These are phyloP conservation scores for Cheilosia scutellata DNA, from an alignment of 2,888 invertebrate species.

Conservation along the genomic window DNA sequence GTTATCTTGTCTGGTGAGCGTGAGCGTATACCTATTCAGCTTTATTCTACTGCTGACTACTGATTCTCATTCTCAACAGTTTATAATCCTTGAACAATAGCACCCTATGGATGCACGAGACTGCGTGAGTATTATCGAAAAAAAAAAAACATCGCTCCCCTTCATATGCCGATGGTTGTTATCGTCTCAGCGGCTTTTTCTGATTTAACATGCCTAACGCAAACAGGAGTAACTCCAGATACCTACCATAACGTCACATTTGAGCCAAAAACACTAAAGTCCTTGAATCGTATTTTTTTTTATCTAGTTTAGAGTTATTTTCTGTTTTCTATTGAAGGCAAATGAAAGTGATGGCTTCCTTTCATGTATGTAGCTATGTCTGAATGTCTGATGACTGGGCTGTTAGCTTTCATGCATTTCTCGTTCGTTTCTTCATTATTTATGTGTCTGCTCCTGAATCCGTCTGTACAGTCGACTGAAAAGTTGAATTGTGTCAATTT, in stretches of 20 bases:
- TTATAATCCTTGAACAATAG: slow-evolving; percentile 57
- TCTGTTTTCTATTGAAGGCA: slow-evolving; percentile 17
- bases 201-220: slow-evolving; percentile 31
- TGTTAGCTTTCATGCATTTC: slow-evolving; percentile 39
- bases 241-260: slow-evolving; percentile 17
- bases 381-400: no score
- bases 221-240: not conserved
- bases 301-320: slow-evolving; percentile 48
- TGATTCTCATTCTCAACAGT: slow-evolving; percentile 43
- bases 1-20: not conserved
- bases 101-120: not conserved
- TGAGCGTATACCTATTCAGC: slow-evolving; percentile 24
- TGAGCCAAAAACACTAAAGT: not conserved
- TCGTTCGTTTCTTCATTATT: not conserved
- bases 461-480: not conserved
- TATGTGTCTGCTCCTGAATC: not conserved
- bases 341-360: slow-evolving; percentile 17
- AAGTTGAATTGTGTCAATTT: slow-evolving; percentile 47
- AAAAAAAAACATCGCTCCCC: not conserved
- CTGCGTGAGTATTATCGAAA: not conserved
- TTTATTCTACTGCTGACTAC: slow-evolving; percentile 3
- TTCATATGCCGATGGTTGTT: slow-evolving; percentile 31
- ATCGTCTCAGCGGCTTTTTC: slow-evolving; percentile 42
- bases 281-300: slow-evolving; percentile 47
- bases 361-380: slow-evolving; percentile 11